Conservation (phyloP, 2,888 invertebrate species). For the Entomobrya proxima region DNA sequence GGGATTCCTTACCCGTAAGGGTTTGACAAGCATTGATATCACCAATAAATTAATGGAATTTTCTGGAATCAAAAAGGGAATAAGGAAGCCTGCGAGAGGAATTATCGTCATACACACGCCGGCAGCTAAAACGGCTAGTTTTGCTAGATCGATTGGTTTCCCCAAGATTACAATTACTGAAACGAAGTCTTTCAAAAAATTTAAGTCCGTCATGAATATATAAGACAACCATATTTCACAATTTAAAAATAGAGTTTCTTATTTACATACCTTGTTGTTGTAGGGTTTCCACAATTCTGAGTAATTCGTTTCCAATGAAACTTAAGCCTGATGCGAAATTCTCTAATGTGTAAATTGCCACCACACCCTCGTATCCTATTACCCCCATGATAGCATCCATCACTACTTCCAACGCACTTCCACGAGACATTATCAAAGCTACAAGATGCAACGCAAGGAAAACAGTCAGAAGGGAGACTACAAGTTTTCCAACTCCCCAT, state of each 20-base stretch:
- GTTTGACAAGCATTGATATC: not conserved
- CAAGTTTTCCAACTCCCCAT: not conserved
- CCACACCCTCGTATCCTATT: conserved; percentile 11
- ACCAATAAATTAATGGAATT: not conserved
- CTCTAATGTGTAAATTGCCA: not conserved
- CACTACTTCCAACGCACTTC: not conserved
- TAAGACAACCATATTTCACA: no score
- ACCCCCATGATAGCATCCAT: not conserved
- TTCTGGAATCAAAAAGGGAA: not conserved
- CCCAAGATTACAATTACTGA: not conserved
- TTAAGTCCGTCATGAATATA: no score
- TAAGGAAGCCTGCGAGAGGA: not conserved
- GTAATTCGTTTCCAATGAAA: not conserved
- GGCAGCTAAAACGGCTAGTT: conserved; percentile 4
- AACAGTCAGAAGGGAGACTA: not conserved
- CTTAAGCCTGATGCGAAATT: not conserved
- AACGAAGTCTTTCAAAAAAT: not conserved
- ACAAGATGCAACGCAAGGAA: not conserved
- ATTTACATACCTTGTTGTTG: not conserved
- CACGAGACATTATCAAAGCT: not conserved
- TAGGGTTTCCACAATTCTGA: not conserved
- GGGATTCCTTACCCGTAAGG: not conserved
- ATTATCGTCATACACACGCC: conserved; percentile 8
- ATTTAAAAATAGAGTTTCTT: no score
- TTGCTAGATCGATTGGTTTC: not conserved